Base-by-base conservation (phyloP, 1,140 invertebrate genomes). In the Hylaeus anthracinus region DNA sequence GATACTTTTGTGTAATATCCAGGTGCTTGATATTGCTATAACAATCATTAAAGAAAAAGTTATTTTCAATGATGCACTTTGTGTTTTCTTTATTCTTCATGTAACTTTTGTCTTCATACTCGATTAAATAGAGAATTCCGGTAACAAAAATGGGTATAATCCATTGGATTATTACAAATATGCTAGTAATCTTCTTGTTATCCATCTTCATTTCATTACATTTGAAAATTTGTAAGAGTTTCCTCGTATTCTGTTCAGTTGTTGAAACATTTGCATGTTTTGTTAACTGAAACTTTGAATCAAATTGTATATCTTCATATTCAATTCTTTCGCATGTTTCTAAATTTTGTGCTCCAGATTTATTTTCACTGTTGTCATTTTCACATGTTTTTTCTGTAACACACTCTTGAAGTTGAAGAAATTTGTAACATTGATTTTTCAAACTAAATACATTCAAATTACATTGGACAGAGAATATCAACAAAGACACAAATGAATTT, bases 401-500 rank as follows among this genome's bases (percentile, higher is more conserved):
- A 51, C n/a, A 37, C 37, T 3, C 8, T 67, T 69, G 2, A 10
- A 51, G 73, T 48, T 60, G 41, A 9, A 79, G 39, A 39, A 43
- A 41, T 26, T 79, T 48, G 12, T 14, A 58, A 1, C 74, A 87
- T 39, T 63, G 72, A 14, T 41, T 26, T 14, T 56, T 87, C 4
- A 80, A 4, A 45, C 37, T 12, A 26, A 58, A 39, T n/a, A 65
- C 74, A 56, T 56, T 81, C 15, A 87, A 74, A 74, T 86, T 87
- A 55, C 81, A 87, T 69, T 89, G 88, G 14, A 83, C 15, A 9
- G 77, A 82, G 26, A 84, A 87, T 26, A 67, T 88, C 9, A 89
- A 12, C 1, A 88, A n/a, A 51, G 88, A 89, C 37, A 86, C n/a
- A 65, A 89, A 85, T 45, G 86, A 85, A 64, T 89, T 89, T 58